Evolutionary conservation across 37 sponge, comb jelly and placozoan genomes (phyloP).

Genomic region (Chondrosia reniformis): DNA sequence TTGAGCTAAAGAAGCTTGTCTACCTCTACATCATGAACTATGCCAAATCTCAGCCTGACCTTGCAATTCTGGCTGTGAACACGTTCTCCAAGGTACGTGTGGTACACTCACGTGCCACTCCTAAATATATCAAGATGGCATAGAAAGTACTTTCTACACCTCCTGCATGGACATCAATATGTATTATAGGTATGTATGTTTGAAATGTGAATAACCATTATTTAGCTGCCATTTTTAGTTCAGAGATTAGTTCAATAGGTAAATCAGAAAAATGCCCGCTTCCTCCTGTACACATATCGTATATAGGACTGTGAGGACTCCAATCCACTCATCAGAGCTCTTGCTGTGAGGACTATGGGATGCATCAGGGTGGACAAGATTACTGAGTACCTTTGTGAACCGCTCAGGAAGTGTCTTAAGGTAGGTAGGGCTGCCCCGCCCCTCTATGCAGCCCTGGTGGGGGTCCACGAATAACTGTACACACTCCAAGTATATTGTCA

Average conservation of each 20-base stretch:
- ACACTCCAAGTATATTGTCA: too few relatives aligned
- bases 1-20: constrained; percentile 98
- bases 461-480: too few relatives aligned
- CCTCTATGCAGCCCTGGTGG: too few relatives aligned
- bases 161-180: too few relatives aligned
- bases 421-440: constrained; percentile 48
- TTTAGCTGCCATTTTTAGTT: too few relatives aligned
- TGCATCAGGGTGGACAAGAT: constrained; percentile 97
- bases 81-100: constrained; percentile 92
- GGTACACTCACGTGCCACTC: too few relatives aligned
- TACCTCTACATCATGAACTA: constrained; percentile 99
- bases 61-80: constrained; percentile 97
- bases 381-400: constrained; percentile 95
- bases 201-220: too few relatives aligned
- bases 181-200: too few relatives aligned
- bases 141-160: too few relatives aligned
- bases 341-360: constrained; percentile 96
- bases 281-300: neutral
- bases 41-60: constrained; percentile 96
- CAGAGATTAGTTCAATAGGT: too few relatives aligned
- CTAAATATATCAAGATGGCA: too few relatives aligned
- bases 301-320: constrained; percentile 81
- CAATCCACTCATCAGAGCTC: constrained; percentile 91
- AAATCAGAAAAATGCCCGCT: too few relatives aligned
- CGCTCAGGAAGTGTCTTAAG: constrained; percentile 92